phyloP scores from a whole-genome alignment of 2,797 vertebrate genomes.

The Sebastiscus tertius region DNA sequence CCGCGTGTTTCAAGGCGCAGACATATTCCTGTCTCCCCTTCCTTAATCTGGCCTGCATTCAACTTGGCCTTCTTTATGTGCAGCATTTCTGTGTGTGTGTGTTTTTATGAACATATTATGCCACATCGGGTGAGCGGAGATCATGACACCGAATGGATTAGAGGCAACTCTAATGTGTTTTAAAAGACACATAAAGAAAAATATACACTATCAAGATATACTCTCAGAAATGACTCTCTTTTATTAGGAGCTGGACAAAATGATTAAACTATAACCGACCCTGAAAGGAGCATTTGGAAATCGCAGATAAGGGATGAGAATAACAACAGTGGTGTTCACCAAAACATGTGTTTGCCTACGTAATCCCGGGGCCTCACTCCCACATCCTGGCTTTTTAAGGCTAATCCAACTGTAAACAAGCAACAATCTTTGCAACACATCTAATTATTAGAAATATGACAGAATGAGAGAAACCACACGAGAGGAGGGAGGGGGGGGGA shows the following conservation, averaged over 20 bases:
- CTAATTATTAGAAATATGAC: slow-evolving; percentile 61
- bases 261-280: slow-evolving; percentile 1
- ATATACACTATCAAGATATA: background rate
- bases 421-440: slow-evolving; percentile 38
- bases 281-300: slow-evolving; percentile 43
- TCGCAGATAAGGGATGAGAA: slow-evolving; percentile 43
- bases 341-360: slow-evolving; percentile 47
- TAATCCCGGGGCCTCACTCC: slow-evolving; percentile 58
- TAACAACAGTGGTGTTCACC: slow-evolving; percentile 39
- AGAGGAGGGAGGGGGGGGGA: background rate
- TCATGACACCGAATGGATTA: slow-evolving; percentile 39
- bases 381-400: slow-evolving; percentile 41
- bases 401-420: slow-evolving; percentile 63
- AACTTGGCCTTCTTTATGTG: slow-evolving; percentile 46
- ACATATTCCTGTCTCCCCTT: slow-evolving; percentile 57
- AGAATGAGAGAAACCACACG: slow-evolving; percentile 21
- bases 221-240: background rate
- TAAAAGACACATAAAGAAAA: slow-evolving; percentile 3
- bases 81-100: background rate
- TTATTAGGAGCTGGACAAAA: background rate
- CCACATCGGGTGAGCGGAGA: slow-evolving; percentile 3
- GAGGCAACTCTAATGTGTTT: slow-evolving; percentile 4
- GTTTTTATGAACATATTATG: slow-evolving; percentile 19
- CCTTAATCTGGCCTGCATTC: slow-evolving; percentile 63
- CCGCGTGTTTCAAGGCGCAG: slow-evolving; percentile 47